Evolutionary conservation across 2,888 invertebrate species (phyloP).

Genomic region (Syritta pipiens): DNA sequence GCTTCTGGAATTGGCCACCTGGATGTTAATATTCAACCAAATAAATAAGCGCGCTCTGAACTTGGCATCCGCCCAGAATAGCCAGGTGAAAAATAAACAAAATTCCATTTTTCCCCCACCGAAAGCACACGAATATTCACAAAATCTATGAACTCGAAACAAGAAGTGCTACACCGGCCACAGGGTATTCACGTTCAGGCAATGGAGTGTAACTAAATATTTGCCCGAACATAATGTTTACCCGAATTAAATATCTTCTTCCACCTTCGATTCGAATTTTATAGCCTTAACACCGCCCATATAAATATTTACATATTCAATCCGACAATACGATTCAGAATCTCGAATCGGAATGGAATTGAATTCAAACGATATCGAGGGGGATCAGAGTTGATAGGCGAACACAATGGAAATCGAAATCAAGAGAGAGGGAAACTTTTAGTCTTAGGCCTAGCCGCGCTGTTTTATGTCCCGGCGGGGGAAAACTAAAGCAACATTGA

Average conservation of each 20-base stretch:
- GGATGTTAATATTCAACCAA: constrained; percentile 53
- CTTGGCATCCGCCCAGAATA: constrained; percentile 64
- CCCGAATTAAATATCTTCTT: constrained; percentile 65
- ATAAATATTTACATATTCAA: constrained; percentile 62
- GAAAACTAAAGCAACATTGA: constrained; percentile 45
- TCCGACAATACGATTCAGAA: not conserved
- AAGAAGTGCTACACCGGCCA: constrained; percentile 5
- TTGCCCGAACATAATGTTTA: constrained; percentile 58
- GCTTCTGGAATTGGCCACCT: constrained; percentile 59
- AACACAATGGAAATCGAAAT: constrained; percentile 49
- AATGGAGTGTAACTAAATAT: constrained; percentile 67
- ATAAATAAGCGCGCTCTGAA: constrained; percentile 56
- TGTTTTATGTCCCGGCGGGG: constrained; percentile 13
- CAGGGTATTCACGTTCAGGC: constrained; percentile 3
- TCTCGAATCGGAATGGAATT: not conserved
- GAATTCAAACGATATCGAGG: constrained; percentile 26
- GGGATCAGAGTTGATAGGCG: constrained; percentile 27
- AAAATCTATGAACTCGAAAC: constrained; percentile 16
- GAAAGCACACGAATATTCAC: not conserved
- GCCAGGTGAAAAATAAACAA: constrained; percentile 64
- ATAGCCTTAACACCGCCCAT: constrained; percentile 54
- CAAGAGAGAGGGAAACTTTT: constrained; percentile 2
- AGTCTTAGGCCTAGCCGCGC: not conserved
- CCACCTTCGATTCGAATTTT: constrained; percentile 56
- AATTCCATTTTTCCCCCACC: constrained; percentile 12